Conservation (phyloP, 2,797 vertebrate species). For the Acanthurus leucopareius region DNA sequence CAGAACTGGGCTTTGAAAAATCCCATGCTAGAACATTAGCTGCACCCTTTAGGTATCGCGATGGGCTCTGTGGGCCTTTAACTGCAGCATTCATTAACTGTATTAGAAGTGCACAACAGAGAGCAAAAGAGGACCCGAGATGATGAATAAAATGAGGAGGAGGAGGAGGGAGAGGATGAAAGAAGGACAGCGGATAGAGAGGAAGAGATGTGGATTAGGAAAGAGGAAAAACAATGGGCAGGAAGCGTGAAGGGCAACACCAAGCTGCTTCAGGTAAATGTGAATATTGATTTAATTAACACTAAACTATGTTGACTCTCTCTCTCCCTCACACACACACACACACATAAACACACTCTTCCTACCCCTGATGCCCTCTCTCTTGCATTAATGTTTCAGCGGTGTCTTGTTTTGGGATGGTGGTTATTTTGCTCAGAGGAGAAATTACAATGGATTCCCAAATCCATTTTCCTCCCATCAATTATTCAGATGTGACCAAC, state of each 20-base stretch:
- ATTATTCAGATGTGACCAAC: constrained; percentile 78
- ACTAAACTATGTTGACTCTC: constrained; percentile 56
- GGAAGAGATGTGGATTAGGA: constrained; percentile 26
- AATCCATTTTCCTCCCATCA: constrained; percentile 76
- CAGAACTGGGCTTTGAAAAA: constrained; percentile 1
- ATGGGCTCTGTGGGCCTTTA: constrained; percentile 26
- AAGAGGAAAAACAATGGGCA: constrained; percentile 30
- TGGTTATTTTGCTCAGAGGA: constrained; percentile 74
- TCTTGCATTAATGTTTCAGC: constrained; percentile 60
- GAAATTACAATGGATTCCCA: constrained; percentile 75
- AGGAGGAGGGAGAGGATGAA: not conserved
- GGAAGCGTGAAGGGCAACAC: constrained; percentile 54
- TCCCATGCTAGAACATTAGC: constrained; percentile 13
- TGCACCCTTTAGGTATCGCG: constrained; percentile 8
- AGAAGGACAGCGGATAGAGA: not conserved
- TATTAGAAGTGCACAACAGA: constrained; percentile 17
- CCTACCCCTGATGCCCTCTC: not conserved
- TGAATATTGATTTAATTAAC: constrained; percentile 72
- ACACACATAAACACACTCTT: not conserved
- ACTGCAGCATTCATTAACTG: constrained; percentile 43
- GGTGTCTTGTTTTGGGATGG: constrained; percentile 70
- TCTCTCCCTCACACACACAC: constrained; percentile 17
- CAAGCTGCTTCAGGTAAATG: constrained; percentile 54
- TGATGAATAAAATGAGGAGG: constrained; percentile 12
- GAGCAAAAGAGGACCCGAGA: constrained; percentile 25